These are phyloP conservation scores for Podargus strigoides DNA, from an alignment of 2,797 vertebrate genomes.

Conservation along the genomic window DNA sequence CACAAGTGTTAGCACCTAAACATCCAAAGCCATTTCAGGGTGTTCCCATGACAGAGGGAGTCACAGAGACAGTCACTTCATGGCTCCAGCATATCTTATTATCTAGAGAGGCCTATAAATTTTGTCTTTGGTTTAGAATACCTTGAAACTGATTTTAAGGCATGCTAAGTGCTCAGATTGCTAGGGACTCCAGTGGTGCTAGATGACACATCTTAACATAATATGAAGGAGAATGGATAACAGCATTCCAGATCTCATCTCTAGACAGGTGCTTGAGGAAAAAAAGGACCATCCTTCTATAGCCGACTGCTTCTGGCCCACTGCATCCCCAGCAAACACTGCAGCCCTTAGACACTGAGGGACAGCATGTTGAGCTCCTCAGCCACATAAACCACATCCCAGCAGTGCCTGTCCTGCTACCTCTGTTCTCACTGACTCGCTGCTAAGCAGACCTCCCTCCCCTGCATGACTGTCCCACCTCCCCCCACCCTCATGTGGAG, in stretches of 20 bases:
- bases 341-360: background rate
- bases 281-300: background rate
- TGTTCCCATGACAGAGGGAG: background rate
- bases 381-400: background rate
- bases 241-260: background rate
- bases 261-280: background rate
- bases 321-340: background rate
- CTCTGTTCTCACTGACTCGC: background rate
- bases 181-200: background rate
- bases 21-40: background rate
- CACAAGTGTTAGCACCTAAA: background rate
- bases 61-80: background rate
- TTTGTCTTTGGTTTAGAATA: background rate
- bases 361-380: background rate
- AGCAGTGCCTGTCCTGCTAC: background rate
- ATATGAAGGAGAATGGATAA: background rate
- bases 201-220: background rate
- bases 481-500: accelerated
- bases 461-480: background rate
- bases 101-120: background rate
- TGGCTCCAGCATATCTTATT: background rate
- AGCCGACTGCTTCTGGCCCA: background rate
- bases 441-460: background rate
- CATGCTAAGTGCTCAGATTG: background rate
- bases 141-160: background rate